A percentile compares a stretch with the other conserved stretches of the same genome.
phyloP scores from a whole-genome alignment of 2,113 vertebrate genomes.

The Numida meleagris region DNA sequence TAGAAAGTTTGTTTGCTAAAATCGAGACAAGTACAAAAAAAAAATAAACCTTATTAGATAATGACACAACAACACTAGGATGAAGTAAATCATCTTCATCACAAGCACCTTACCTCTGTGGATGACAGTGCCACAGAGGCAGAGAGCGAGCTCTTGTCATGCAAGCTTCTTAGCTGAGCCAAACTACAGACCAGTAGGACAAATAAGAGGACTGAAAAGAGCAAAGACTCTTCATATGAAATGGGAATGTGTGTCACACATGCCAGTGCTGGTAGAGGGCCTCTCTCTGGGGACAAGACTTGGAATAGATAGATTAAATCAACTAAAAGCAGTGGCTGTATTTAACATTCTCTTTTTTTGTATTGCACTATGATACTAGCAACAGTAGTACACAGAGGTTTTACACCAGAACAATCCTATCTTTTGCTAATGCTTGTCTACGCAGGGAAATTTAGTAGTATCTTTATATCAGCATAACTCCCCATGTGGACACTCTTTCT shows the following conservation, averaged over 20 bases:
- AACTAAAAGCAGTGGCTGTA: slow-evolving; percentile 41
- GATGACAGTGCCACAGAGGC: background rate
- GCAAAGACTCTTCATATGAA: slow-evolving; percentile 33
- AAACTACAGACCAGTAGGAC: background rate
- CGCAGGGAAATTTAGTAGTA: slow-evolving; percentile 17
- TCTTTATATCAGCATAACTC: slow-evolving; percentile 22
- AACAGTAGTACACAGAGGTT: slow-evolving; percentile 14
- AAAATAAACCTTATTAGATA: background rate
- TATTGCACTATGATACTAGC: background rate
- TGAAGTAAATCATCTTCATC: background rate
- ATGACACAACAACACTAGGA: background rate
- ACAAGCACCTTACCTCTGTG: background rate
- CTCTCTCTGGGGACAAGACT: slow-evolving; percentile 14
- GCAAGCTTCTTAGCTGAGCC: background rate
- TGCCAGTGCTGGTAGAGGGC: background rate
- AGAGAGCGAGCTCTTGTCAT: background rate
- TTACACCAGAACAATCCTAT: background rate
- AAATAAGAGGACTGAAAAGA: background rate
- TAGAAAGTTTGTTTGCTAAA: slow-evolving; percentile 9
- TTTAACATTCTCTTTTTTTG: slow-evolving; percentile 48
- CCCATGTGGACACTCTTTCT: slow-evolving; percentile 28
- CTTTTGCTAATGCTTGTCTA: slow-evolving; percentile 18
- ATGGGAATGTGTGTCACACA: background rate
- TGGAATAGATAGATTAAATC: slow-evolving; percentile 52
- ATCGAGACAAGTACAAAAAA: background rate